Evolutionary conservation across 1,140 invertebrate genomes (phyloP).

Genomic region (Rhopalosiphum padi): DNA sequence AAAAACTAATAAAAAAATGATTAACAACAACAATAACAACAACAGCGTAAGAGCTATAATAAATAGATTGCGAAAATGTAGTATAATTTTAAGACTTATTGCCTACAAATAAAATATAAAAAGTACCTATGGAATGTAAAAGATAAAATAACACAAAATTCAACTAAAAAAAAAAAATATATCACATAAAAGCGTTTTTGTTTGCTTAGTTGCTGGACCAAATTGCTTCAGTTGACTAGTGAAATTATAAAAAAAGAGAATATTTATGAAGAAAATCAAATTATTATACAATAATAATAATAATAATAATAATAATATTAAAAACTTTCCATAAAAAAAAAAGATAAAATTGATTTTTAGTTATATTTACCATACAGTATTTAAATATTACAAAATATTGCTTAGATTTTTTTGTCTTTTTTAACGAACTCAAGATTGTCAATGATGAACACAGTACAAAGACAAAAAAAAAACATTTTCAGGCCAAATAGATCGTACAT

Average conservation of each 20-base stretch:
- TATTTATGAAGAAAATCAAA: constrained; percentile 31
- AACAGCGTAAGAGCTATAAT: constrained; percentile 53
- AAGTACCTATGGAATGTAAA: constrained; percentile 53
- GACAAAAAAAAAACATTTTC: constrained; percentile 8
- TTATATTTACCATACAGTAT: constrained; percentile 34
- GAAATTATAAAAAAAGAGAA: constrained; percentile 50
- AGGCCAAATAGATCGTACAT: neutral
- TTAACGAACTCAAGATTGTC: constrained; percentile 49
- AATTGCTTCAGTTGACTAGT: constrained; percentile 57
- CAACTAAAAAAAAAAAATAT: constrained; percentile 54
- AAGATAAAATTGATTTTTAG: neutral
- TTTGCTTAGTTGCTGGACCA: constrained; percentile 48
- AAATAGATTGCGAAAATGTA: constrained; percentile 51
- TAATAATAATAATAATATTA: neutral
- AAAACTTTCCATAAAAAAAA: neutral
- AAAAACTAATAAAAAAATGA: constrained; percentile 54
- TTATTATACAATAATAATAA: neutral
- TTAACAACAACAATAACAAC: constrained; percentile 58
- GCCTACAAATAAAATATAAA: constrained; percentile 43
- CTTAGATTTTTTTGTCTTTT: constrained; percentile 45
- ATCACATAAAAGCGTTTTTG: constrained; percentile 57
- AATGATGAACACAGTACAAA: constrained; percentile 54
- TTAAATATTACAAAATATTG: constrained; percentile 40
- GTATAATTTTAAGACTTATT: constrained; percentile 37
- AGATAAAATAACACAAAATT: constrained; percentile 52